Evolutionary conservation across 2,888 invertebrate species (phyloP).

Genomic region (Phania funesta): DNA sequence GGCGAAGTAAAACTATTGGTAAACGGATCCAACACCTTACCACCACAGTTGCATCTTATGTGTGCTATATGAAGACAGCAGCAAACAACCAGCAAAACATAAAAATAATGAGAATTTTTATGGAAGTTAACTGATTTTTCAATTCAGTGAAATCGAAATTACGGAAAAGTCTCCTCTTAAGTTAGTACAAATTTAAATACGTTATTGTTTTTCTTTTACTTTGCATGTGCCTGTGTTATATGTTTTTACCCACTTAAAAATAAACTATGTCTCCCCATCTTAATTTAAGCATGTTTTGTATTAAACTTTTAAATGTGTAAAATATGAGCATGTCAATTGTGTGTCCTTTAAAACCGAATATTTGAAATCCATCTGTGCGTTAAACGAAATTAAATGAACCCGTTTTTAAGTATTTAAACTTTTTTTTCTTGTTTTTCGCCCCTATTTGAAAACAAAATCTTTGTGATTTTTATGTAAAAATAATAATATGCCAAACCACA

Average conservation of each 20-base stretch:
- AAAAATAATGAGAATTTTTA: no score
- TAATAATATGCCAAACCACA: constrained; percentile 41
- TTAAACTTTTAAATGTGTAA: background rate
- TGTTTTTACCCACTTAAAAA: background rate
- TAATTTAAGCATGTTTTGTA: constrained; percentile 43
- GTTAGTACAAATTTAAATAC: no score
- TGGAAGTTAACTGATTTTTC: no score
- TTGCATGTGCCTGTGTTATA: background rate
- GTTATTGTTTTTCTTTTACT: background rate
- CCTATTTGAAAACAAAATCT: constrained; percentile 9
- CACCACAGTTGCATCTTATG: no score
- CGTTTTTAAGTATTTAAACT: constrained; percentile 36
- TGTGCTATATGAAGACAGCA: no score
- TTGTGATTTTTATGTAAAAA: constrained; percentile 64
- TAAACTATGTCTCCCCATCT: background rate
- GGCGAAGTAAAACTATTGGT: no score
- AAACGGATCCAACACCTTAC: no score
- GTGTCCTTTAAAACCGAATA: constrained; percentile 24
- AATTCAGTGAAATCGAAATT: no score
- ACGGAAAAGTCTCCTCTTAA: no score
- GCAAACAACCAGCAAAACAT: no score
- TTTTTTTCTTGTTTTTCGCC: constrained; percentile 53
- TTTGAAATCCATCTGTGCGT: constrained; percentile 23
- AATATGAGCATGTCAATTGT: constrained; percentile 42
- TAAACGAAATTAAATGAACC: constrained; percentile 24